Conservation (phyloP, 1,140 invertebrate species). For the Musca domestica region DNA sequence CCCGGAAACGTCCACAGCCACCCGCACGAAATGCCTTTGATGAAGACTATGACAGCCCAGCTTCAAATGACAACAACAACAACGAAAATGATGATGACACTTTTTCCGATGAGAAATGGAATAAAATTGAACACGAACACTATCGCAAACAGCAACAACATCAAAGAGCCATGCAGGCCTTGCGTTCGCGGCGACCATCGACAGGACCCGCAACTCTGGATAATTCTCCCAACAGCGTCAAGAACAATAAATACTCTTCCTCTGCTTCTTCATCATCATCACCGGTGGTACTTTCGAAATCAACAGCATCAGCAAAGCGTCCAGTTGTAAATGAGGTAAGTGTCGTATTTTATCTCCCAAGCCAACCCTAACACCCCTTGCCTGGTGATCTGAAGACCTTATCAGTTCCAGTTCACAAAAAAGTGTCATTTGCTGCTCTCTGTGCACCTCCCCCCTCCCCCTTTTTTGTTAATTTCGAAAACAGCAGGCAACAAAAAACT, state of each 20-base stretch:
- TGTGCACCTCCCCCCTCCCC: too few species aligned
- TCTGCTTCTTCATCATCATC: background rate
- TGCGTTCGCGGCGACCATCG: constrained; percentile 2
- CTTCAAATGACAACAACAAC: constrained; percentile 3
- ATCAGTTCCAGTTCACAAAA: too few species aligned
- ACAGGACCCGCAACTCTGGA: too few species aligned
- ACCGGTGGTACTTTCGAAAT: background rate
- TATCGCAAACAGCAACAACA: constrained; percentile 25
- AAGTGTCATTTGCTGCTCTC: too few species aligned
- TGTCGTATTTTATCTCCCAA: too few species aligned
- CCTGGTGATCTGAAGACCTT: too few species aligned
- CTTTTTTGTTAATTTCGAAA: too few species aligned
- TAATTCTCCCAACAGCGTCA: background rate
- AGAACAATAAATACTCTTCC: background rate
- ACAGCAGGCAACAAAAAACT: too few species aligned
- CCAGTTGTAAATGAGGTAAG: constrained; percentile 7
- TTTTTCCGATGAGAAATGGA: constrained; percentile 26
- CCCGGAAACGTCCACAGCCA: background rate
- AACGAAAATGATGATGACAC: background rate
- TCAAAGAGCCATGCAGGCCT: constrained; percentile 20
- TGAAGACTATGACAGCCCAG: background rate
- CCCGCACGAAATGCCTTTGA: background rate
- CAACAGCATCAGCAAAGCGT: constrained; percentile 10
- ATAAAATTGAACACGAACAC: constrained; percentile 25
- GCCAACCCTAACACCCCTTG: too few species aligned